These are phyloP conservation scores for Plutella xylostella DNA, from an alignment of 2,888 invertebrate genomes.

Conservation along the genomic window DNA sequence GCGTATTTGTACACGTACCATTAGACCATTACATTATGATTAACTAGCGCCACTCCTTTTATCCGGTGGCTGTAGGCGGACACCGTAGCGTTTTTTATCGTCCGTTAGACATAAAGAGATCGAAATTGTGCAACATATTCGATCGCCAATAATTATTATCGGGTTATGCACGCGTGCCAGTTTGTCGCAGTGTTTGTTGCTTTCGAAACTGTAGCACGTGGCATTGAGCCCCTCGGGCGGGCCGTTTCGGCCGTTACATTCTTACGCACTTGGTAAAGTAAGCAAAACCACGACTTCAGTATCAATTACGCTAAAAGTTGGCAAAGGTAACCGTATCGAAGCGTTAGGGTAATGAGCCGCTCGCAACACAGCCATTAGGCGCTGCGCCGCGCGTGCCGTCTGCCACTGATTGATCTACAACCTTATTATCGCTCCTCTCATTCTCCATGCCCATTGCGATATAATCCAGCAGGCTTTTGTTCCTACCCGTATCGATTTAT, in stretches of 20 bases:
- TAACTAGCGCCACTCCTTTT: constrained; percentile 28
- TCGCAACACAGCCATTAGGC: constrained; percentile 28
- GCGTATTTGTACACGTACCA: not conserved
- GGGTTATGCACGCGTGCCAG: constrained; percentile 6
- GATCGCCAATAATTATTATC: constrained; percentile 11
- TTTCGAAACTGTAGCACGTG: constrained; percentile 44
- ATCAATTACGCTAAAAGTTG: not conserved
- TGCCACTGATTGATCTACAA: constrained; percentile 35
- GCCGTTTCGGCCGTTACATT: not conserved
- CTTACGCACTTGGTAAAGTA: not conserved
- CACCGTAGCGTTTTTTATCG: constrained; percentile 5
- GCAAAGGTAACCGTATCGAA: constrained; percentile 22
- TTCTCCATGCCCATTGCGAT: constrained; percentile 18
- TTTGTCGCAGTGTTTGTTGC: constrained; percentile 28
- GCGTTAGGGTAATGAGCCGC: constrained; percentile 25
- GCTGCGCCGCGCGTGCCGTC: constrained; percentile 35
- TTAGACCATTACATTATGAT: not conserved
- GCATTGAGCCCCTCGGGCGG: constrained; percentile 36
- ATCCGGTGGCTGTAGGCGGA: constrained; percentile 23
- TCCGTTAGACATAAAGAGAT: not conserved
- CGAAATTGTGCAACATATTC: constrained; percentile 11
- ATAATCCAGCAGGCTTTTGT: constrained; percentile 35
- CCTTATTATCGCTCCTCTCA: constrained; percentile 35
- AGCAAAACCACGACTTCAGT: not conserved
- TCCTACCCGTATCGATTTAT: constrained; percentile 3